These are phyloP conservation scores for Falco berigora DNA, from an alignment of 2,797 vertebrate species.

Conservation along the genomic window DNA sequence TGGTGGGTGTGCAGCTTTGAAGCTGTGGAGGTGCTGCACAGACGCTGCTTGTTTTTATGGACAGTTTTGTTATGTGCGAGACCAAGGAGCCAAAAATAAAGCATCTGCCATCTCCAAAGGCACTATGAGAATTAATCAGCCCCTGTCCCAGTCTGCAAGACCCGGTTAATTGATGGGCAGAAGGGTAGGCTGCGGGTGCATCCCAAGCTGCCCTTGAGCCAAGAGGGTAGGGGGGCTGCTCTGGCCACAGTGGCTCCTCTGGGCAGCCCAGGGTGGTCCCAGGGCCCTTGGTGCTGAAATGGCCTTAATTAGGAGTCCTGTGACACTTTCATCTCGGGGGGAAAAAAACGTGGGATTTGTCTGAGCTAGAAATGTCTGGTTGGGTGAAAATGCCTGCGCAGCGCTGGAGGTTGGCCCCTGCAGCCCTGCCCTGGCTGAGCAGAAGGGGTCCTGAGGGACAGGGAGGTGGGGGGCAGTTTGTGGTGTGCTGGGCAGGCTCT, in stretches of 20 bases:
- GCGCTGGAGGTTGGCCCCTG: background rate
- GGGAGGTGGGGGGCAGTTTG: background rate
- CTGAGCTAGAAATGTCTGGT: background rate
- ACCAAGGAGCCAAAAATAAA: background rate
- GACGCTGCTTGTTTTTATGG: background rate
- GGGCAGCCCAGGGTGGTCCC: background rate
- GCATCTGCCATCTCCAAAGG: background rate
- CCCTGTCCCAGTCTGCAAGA: background rate
- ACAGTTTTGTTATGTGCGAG: background rate
- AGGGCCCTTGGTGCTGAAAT: fast-evolving
- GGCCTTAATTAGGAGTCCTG: background rate
- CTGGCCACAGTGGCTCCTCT: background rate
- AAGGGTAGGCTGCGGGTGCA: background rate
- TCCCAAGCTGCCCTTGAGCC: background rate
- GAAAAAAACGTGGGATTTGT: background rate
- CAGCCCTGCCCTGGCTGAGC: background rate
- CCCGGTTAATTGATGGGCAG: background rate
- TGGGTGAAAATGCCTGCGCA: background rate
- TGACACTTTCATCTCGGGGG: background rate
- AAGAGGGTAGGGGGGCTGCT: background rate
- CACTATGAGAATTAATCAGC: background rate
- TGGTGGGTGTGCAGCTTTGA: background rate
- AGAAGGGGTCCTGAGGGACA: background rate
- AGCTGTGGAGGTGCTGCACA: background rate
- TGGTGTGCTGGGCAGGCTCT: background rate